Conservation (phyloP, 2,797 vertebrate genomes). For the Molossus molossus region DNA sequence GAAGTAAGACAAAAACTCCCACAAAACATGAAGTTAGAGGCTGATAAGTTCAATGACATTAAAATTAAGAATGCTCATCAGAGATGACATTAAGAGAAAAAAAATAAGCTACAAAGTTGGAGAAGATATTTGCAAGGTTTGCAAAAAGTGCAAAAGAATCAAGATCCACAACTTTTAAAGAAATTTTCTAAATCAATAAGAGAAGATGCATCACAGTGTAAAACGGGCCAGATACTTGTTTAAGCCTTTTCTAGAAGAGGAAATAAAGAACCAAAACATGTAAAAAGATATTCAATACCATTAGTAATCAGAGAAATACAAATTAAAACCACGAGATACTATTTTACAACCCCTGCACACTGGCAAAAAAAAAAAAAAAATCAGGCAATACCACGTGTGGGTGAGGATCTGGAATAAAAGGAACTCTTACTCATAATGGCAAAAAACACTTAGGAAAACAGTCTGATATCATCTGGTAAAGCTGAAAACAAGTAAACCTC, state of each 20-base stretch:
- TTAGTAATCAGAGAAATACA: background rate
- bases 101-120: background rate
- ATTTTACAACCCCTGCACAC: background rate
- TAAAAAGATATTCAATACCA: background rate
- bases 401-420: background rate
- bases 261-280: background rate
- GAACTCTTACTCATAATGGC: background rate
- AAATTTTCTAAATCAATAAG: background rate
- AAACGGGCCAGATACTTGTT: background rate
- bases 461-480: background rate
- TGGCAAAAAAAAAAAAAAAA: background rate
- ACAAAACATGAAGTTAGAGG: background rate
- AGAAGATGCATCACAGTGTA: background rate
- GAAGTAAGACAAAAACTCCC: background rate
- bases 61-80: background rate
- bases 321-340: background rate
- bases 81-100: background rate
- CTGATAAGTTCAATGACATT: background rate
- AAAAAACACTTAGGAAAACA: background rate
- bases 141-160: background rate
- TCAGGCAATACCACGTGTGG: background rate
- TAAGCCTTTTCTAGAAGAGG: background rate
- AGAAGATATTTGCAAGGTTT: background rate
- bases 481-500: background rate
- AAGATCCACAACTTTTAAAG: background rate